Base-by-base conservation (phyloP, 2,888 invertebrate species). In the Nycteola revayana region DNA sequence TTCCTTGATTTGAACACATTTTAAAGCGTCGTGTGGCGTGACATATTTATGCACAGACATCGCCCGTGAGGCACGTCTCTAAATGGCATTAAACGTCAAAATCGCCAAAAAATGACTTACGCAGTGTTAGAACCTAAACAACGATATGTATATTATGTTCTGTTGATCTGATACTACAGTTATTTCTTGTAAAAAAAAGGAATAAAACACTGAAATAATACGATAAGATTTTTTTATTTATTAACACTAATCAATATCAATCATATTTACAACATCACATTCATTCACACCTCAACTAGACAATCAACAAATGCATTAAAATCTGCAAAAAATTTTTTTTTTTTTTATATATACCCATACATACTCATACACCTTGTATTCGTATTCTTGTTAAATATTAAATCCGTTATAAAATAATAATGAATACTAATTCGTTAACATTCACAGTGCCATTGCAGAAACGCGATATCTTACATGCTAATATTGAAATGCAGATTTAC, bases 181-280 rank as follows among this genome's bases (percentile, higher is more conserved):
- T n/a, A 27, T 5, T 25, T 32, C 30, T 30, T 47, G 43, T 44
- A 28, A 27, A 36, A 49, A 40, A 46, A 48, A 44, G 53, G 49
- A 64, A 64, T 64, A 62, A 68, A 68, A 59, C 34, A n/a, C 38
- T 31, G 48, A 29, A 34, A 35, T 25, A 48, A 60, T 63, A 55
- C 73, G 62, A 71, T 74, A 75, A 67, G 61, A 61, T 80, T 73
- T 77, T 74, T 77, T 74, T 53, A 59, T 78, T 75, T 78, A 72
- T 71, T 77, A 80, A 75, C 72, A 80, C 75, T 84, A 83, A 73
- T 70, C 68, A 78, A 75, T 81, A 81, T 74, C 62, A 75, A 74
- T 81, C 68, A 75, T 82, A 81, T 82, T 80, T 80, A 83, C 81
- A 81, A 71, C 52, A 62, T 70, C 65, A 61, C 62, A 56, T 49